Evolutionary conservation across 2,113 vertebrate genomes (phyloP), one percentile per base, ranked within the genome.

Genomic region (Chamaea fasciata): DNA sequence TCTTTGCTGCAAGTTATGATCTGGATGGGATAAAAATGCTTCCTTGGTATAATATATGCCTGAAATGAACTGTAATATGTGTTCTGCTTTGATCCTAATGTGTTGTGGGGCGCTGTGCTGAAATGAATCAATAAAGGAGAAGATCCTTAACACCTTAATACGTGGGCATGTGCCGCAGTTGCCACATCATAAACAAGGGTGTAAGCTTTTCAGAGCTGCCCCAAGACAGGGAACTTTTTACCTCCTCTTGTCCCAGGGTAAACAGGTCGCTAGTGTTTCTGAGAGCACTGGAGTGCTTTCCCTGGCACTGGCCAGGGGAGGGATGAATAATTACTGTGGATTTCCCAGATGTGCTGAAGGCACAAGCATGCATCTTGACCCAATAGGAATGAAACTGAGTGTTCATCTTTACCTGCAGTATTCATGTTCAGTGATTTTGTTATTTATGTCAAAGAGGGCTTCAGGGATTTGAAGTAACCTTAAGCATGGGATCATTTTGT

Each of bases 11-110:
- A 77, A 79, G 74, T 57, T 89, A 41, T 46, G 44, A 46, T 71
- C 77, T 82, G 63, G n/a, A 20, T 30, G 35, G 69, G 42, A 79
- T 94, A 69, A 73, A 95, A 91, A 56, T 2, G 2, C 42, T 63
- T 90, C 68, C 70, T 83, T 17, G 64, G 24, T 70, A 19, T 55
- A 53, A 46, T 27, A 59, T 9, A 9, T 41, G 15, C 49, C 64
- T 83, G 63, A 87, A 89, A 93, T 56, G n/a, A 85, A 33, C 62
- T 57, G 41, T 37, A 41, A 60, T 57, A 2, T 30, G 41, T 69
- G 78, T 87, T 96, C 73, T 91, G 20, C 78, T 96, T 95, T 95
- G 89, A 91, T 95, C 65, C n/a, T 82, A 35, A 64, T 17, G 62
- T 13, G 13, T 49, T 75, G 64, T 87, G 56, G 85, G 49, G 27